phyloP scores from a whole-genome alignment of 2,113 vertebrate genomes.

The Carassius auratus region DNA sequence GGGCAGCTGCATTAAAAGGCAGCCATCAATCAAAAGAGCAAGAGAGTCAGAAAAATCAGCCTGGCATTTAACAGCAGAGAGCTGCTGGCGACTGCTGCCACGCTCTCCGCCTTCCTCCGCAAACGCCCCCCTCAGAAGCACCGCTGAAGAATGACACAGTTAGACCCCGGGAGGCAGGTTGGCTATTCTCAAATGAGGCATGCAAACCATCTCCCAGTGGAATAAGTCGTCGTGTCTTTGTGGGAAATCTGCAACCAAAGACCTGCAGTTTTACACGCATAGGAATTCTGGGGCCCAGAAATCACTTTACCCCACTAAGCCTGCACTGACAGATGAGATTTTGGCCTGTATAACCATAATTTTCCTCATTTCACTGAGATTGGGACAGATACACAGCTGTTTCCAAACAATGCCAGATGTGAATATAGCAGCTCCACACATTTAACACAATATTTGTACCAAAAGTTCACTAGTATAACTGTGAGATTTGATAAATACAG shows the following conservation, averaged over 20 bases:
- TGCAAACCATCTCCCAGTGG: constrained; percentile 3
- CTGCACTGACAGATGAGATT: background rate
- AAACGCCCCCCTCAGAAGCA: constrained; percentile 39
- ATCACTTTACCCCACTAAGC: background rate
- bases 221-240: constrained; percentile 25
- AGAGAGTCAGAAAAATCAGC: constrained; percentile 35
- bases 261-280: constrained; percentile 40
- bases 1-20: constrained; percentile 27
- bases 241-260: constrained; percentile 33
- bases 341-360: background rate
- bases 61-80: constrained; percentile 39
- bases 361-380: constrained; percentile 32
- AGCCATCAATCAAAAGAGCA: constrained; percentile 52
- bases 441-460: background rate
- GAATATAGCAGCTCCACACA: background rate
- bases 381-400: background rate
- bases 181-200: constrained; percentile 52
- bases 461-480: background rate
- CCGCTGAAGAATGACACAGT: constrained; percentile 31
- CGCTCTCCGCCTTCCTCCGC: constrained; percentile 31
- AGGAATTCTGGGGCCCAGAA: constrained; percentile 33
- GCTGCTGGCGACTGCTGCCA: constrained; percentile 3
- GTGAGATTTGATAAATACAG: background rate
- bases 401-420: constrained; percentile 10
- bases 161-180: constrained; percentile 38